Conservation (phyloP, 1,140 invertebrate species). For the Pararge aegeria region DNA sequence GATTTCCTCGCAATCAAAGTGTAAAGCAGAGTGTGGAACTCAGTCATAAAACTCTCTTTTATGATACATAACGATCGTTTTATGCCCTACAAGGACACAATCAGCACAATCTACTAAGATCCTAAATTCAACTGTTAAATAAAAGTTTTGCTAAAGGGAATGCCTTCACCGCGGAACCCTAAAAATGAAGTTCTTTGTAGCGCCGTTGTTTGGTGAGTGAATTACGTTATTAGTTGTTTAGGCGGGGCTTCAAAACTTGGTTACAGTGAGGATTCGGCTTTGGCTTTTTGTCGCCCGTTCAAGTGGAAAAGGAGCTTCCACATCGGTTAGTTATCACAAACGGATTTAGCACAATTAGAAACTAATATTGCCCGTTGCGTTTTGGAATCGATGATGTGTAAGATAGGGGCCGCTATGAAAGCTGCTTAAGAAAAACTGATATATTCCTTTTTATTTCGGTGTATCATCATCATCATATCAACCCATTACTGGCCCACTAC, state of each 20-base stretch:
- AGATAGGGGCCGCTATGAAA: slow-evolving; percentile 29
- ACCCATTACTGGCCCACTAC: no score
- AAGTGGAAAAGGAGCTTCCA: slow-evolving; percentile 57
- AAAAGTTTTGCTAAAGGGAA: no score
- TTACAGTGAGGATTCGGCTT: slow-evolving; percentile 45
- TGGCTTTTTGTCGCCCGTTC: slow-evolving; percentile 49
- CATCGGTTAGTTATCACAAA: slow-evolving; percentile 53
- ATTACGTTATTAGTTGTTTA: slow-evolving; percentile 57
- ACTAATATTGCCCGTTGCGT: slow-evolving; percentile 45
- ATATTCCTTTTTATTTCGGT: not conserved
- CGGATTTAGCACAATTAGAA: slow-evolving; percentile 66
- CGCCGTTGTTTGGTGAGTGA: slow-evolving; percentile 44
- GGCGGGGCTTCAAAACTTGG: slow-evolving; percentile 49
- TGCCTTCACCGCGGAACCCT: slow-evolving; percentile 2
- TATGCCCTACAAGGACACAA: no score
- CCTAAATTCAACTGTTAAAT: no score
- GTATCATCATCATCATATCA: not conserved
- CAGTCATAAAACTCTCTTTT: no score
- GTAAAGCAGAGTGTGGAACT: no score
- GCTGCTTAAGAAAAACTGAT: not conserved
- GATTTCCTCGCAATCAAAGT: no score
- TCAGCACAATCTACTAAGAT: no score
- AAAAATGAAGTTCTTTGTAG: slow-evolving; percentile 15
- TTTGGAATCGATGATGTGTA: slow-evolving; percentile 46
- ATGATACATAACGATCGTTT: no score